phyloP scores from a whole-genome alignment of 2,888 invertebrate genomes.

The Mythimna vitellina region DNA sequence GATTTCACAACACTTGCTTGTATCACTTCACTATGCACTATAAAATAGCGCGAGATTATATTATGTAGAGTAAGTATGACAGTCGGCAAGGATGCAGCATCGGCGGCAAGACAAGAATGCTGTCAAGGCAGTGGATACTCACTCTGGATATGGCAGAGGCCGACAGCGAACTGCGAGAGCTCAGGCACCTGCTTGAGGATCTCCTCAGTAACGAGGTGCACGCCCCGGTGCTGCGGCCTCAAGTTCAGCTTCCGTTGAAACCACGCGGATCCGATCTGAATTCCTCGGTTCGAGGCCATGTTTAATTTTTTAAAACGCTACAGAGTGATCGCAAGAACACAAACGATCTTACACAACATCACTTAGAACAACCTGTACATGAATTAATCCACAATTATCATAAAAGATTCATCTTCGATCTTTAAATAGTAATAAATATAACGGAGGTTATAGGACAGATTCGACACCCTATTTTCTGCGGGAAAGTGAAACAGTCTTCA shows the following conservation, averaged over 20 bases:
- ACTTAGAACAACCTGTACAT: slow-evolving; percentile 89
- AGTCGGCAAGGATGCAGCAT: slow-evolving; percentile 80
- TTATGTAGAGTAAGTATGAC: slow-evolving; percentile 78
- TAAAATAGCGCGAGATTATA: slow-evolving; percentile 70
- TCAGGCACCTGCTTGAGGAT: slow-evolving; percentile 98
- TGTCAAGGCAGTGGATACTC: slow-evolving; percentile 88
- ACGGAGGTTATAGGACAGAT: slow-evolving; percentile 90
- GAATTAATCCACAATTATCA: slow-evolving; percentile 92
- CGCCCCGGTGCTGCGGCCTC: slow-evolving; percentile 98
- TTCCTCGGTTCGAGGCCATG: slow-evolving; percentile 97
- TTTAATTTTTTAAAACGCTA: slow-evolving; percentile 91
- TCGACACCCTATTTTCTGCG: slow-evolving; percentile 91
- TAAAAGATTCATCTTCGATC: slow-evolving; percentile 92
- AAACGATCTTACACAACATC: slow-evolving; percentile 90
- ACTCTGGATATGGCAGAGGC: slow-evolving; percentile 99
- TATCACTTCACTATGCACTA: slow-evolving; percentile 63
- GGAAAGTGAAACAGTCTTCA: slow-evolving; percentile 89
- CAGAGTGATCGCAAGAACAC: slow-evolving; percentile 89
- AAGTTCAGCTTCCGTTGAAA: slow-evolving; percentile 99
- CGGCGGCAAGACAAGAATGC: slow-evolving; percentile 80
- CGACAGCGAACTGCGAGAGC: slow-evolving; percentile 98
- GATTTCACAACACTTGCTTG: slow-evolving; percentile 54
- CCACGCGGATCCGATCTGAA: slow-evolving; percentile 99
- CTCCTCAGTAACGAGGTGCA: slow-evolving; percentile 99
- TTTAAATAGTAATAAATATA: slow-evolving; percentile 89